Evolutionary conservation across 2,113 vertebrate species (phyloP), one percentile per base, ranked within the genome.

Genomic region (Lepidothrix coronata): DNA sequence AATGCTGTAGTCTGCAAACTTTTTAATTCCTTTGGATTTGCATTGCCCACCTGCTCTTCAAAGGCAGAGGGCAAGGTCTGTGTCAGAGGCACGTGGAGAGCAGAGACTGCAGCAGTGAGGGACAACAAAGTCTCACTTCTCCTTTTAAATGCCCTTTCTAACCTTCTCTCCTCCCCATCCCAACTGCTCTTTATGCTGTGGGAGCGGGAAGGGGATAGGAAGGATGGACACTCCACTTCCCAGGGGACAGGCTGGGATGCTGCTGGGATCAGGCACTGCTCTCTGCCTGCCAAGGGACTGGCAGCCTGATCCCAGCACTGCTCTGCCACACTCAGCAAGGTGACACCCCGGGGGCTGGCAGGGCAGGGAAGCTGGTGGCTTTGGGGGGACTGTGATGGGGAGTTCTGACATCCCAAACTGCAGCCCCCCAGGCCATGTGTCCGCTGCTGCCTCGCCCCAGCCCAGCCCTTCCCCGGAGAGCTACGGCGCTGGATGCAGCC

Each of bases 361-460:
- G 46, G 59, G 25, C 63, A 73, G 79, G 65, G 44, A 4, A 8
- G 48, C 20, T 8, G 54, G 30, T 33, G 82, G 72, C 72, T 71
- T 43, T 66, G 0, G 1, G 62, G 76, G 37, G 41, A 4, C 5
- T n/a, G 0, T 0, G 14, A 6, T 1, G 49, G 77, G 63, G 14
- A 23, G 5, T 3, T 5, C 2, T 25, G 51, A 6, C 49, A 71
- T 14, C 65, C 77, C 24, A 5, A 24, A 33, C 16, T 3, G 5
- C 61, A 82, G 62, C 35, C 11, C 11, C 80, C 58, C 15, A 1
- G 73, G 44, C 49, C 27, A 1, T 4, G 83, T 5, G 51, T 15
- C 25, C 14, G 5, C 51, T 28, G 39, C 9, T 22, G 81, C 67
- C 79, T 75, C 20, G 1, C 27, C 84, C 83, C 82, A 68, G 67